Base-by-base conservation (phyloP, 2,797 vertebrate genomes). In the Buphagus erythrorhynchus region DNA sequence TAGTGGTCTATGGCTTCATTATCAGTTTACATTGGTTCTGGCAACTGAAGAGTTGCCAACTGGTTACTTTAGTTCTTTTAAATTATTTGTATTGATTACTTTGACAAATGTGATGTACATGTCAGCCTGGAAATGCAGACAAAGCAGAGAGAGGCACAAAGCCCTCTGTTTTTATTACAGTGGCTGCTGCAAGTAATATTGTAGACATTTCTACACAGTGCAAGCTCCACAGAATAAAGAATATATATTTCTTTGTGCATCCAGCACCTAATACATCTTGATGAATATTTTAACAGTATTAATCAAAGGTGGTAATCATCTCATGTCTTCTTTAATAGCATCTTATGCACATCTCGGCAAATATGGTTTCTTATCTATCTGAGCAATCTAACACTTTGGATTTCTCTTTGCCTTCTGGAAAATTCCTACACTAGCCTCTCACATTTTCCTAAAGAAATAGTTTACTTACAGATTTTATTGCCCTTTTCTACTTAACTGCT, bases 71-170 rank as follows among this genome's bases (percentile, higher is more conserved):
- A 72, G 67, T 78, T 93, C 66, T 93, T 91, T 83, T 92, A 91
- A 96, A 95, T 93, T 95, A 85, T 91, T 93, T 46, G 72, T 72
- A 92, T 86, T 89, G 88, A 94, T 94, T 88, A 88, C 72, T 95
- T 93, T 74, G 85, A 94, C 78, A 90, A 87, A 79, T 58, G 57
- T 90, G 92, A 93, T 4, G 2, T 77, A 67, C 16, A 29, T 31
- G 49, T 69, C 61, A 52, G 51, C 71, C 81, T 91, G 33, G 57
- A 96, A 94, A 85, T 77, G 57, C 49, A 92, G 59, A 84, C 63
- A 92, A 96, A 92, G 71, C 52, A 90, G 29, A 73, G n/a, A 80
- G 31, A 63, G 35, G 21, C 45, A 74, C 38, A 89, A 93, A 86
- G 49, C 20, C 24, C 43, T 79, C 45, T 3, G 9, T 43, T 77